Evolutionary conservation across 1,140 invertebrate genomes (phyloP).

Genomic region (Aphelenchoides besseyi): DNA sequence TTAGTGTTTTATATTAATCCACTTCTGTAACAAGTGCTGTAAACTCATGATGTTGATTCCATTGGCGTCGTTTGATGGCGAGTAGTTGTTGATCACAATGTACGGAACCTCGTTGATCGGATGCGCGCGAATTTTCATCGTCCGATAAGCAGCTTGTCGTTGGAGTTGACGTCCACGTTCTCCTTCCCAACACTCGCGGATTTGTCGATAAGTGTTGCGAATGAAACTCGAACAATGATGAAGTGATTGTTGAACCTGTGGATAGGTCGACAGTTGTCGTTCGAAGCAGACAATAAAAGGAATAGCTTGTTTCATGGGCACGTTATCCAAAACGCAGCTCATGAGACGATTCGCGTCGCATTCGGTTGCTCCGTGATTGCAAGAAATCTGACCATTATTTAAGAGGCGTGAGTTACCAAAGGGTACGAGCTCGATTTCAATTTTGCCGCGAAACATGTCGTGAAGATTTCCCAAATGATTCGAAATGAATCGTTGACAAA

Average conservation of each 20-base stretch:
- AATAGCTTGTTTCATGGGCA: slow-evolving; percentile 45
- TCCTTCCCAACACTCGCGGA: slow-evolving; percentile 52
- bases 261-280: slow-evolving; percentile 31
- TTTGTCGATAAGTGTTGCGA: slow-evolving; percentile 49
- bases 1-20: slow-evolving; percentile 39
- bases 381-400: slow-evolving; percentile 58
- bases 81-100: slow-evolving; percentile 58
- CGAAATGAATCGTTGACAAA: slow-evolving; percentile 60
- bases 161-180: slow-evolving; percentile 55
- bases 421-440: slow-evolving; percentile 58
- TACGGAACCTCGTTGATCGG: slow-evolving; percentile 61
- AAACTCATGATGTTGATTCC: slow-evolving; percentile 54
- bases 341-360: slow-evolving; percentile 60
- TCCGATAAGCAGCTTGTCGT: slow-evolving; percentile 55
- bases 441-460: slow-evolving; percentile 44
- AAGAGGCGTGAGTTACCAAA: slow-evolving; percentile 57
- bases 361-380: slow-evolving; percentile 61
- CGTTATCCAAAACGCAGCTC: slow-evolving; percentile 57
- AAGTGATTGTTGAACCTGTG: slow-evolving; percentile 48
- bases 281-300: slow-evolving; percentile 62
- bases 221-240: slow-evolving; percentile 57
- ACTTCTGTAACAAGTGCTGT: slow-evolving; percentile 56
- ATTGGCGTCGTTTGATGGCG: slow-evolving; percentile 55
- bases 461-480: slow-evolving; percentile 56
- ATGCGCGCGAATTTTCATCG: slow-evolving; percentile 51